Evolutionary conservation across 2,113 vertebrate genomes (phyloP), one percentile per base, ranked within the genome.

Genomic region (Stigmatopora argus): DNA sequence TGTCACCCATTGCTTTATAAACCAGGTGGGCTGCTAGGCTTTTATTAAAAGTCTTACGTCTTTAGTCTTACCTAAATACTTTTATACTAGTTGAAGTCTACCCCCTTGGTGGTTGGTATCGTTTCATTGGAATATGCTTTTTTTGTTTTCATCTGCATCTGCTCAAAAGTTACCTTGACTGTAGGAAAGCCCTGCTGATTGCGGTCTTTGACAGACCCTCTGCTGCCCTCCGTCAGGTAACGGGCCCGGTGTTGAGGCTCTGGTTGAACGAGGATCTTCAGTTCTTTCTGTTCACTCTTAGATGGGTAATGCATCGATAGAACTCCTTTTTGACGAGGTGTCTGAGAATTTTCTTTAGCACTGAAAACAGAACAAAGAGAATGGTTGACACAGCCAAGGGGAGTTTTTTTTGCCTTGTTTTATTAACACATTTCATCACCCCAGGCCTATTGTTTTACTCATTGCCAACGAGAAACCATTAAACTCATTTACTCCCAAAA

Each of bases 151-250:
- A 10, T 41, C 38, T 8, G 4, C 38, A 41, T 41, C 38, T 41
- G 38, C 2, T 56, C 53, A 56, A 68, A 63, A 48, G 80, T 65
- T 87, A 98, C 97, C 94, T 99, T 98, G 0, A 99, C 83, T 0
- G 97, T 98, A 15, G 97, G 97, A 75, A 98, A 99, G 66, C 96
- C 91, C 87, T 99, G 97, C 77, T 99, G 97, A 0, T 94, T 97
- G 60, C 94, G 90, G 73, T 99, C 97, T 77, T 99, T 99, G 65
- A 99, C 97, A 0, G 96, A 98, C 51, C 97, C 97, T 34, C 97
- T 92, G 88, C 97, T 99, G 81, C 97, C 96, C 86, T 99, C 97
- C 0, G 97, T 99, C 79, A 99, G 90, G 60, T 99, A 99, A 8
- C 97, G 94, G 61, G 97, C 97, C 83, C 97, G 68, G 83, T 99